phyloP scores from a whole-genome alignment of 1,140 invertebrate species.

The Rhopalosiphum padi region DNA sequence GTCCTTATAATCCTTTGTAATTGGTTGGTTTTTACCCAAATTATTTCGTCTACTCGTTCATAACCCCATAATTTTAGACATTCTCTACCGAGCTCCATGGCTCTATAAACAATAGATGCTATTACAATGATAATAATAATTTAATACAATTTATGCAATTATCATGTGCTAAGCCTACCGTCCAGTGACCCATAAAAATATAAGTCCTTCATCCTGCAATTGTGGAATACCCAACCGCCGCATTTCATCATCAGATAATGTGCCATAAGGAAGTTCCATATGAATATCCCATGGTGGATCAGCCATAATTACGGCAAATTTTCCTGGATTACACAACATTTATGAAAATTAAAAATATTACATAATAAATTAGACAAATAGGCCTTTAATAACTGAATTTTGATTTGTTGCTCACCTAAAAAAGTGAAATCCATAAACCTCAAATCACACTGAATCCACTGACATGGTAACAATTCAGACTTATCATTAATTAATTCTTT shows the following conservation, averaged over 20 bases:
- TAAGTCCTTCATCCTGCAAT: slow-evolving; percentile 93
- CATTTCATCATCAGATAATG: slow-evolving; percentile 99
- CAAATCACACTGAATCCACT: slow-evolving; percentile 98
- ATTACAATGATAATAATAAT: background rate
- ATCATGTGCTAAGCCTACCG: slow-evolving; percentile 64
- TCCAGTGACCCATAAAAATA: slow-evolving; percentile 98
- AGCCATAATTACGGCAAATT: slow-evolving; percentile 93
- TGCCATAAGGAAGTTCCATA: slow-evolving; percentile 98
- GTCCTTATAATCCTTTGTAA: slow-evolving; percentile 96
- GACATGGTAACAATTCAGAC: slow-evolving; percentile 81
- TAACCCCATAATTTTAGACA: slow-evolving; percentile 94
- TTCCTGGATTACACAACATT: slow-evolving; percentile 66
- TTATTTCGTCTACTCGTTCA: slow-evolving; percentile 94
- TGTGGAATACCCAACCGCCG: slow-evolving; percentile 88
- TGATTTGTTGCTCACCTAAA: slow-evolving; percentile 69
- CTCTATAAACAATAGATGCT: slow-evolving; percentile 68
- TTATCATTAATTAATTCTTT: slow-evolving; percentile 64
- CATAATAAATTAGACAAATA: background rate
- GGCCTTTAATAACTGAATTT: background rate
- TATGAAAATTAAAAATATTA: background rate
- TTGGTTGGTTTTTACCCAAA: slow-evolving; percentile 99
- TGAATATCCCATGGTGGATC: slow-evolving; percentile 99
- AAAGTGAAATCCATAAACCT: slow-evolving; percentile 95
- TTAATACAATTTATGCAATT: background rate
- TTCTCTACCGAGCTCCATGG: slow-evolving; percentile 95